phyloP scores from a whole-genome alignment of 2,797 vertebrate species.

The Oreortyx pictus region DNA sequence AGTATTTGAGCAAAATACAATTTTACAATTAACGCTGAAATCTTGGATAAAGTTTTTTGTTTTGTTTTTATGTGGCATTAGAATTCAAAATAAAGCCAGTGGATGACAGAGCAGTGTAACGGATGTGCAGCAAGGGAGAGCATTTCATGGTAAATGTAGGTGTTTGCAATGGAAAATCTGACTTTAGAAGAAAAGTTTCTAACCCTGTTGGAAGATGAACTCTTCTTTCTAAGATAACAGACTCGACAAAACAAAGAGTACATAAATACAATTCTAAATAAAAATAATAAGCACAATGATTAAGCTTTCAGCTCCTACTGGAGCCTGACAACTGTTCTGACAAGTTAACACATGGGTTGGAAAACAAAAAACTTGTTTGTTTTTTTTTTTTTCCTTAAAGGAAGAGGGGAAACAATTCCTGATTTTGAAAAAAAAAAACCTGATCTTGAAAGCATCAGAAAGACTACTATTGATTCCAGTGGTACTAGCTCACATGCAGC shows the following conservation, averaged over 20 bases:
- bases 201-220: not conserved
- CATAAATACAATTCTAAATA: slow-evolving; percentile 27
- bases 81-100: not conserved
- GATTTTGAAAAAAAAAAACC: not conserved
- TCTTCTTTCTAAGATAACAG: not conserved
- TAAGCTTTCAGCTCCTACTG: slow-evolving; percentile 28
- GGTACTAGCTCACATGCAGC: not conserved
- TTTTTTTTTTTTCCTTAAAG: not conserved
- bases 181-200: slow-evolving; percentile 18
- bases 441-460: not conserved
- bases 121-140: slow-evolving; percentile 10
- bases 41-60: not conserved
- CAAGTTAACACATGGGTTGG: not conserved
- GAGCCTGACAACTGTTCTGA: slow-evolving; percentile 22
- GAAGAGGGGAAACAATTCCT: rapidly evolving
- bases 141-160: not conserved
- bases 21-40: not conserved
- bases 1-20: not conserved
- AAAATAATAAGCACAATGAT: not conserved
- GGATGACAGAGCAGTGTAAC: not conserved
- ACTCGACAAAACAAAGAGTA: not conserved
- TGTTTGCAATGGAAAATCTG: slow-evolving; percentile 55
- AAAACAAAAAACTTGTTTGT: not conserved
- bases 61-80: not conserved
- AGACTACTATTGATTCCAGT: not conserved